Evolutionary conservation across 2,113 vertebrate genomes (phyloP).

Genomic region (Rhynchomys soricoides): DNA sequence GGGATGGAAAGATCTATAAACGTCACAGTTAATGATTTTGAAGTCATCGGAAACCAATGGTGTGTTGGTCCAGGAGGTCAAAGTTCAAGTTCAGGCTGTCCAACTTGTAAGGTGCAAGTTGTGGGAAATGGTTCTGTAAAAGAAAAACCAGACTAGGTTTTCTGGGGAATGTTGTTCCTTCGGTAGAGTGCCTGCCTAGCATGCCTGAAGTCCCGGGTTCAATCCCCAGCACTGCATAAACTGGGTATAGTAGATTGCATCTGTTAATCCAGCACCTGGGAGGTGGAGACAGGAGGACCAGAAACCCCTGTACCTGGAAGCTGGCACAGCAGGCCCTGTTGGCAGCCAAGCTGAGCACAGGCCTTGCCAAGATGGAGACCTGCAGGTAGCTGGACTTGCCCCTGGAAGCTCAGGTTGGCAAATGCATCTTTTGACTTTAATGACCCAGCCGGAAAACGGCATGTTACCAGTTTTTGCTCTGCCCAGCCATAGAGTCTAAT

Average conservation of each 20-base stretch:
- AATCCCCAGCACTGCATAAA: background rate
- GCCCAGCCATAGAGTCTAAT: background rate
- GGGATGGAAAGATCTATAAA: background rate
- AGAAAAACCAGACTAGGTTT: too few relatives aligned
- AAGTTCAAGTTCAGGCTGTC: background rate
- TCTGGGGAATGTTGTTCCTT: too few relatives aligned
- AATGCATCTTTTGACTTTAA: background rate
- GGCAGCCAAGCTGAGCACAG: rapidly evolving
- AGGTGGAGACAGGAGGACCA: background rate
- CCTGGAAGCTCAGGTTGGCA: background rate
- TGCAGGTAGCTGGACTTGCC: rapidly evolving
- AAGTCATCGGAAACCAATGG: background rate
- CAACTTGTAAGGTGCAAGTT: too few relatives aligned
- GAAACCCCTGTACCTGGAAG: background rate
- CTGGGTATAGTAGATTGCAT: background rate
- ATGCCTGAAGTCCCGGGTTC: background rate
- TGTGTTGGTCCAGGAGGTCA: background rate
- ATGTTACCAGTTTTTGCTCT: background rate
- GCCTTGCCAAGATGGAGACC: background rate
- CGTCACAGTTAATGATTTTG: background rate
- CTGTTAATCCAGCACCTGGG: background rate
- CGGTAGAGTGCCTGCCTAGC: background rate
- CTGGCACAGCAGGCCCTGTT: background rate
- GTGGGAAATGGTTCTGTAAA: background rate
- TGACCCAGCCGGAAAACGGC: background rate